phyloP scores from a whole-genome alignment of 2,797 vertebrate genomes.

The Passerculus sandwichensis region DNA sequence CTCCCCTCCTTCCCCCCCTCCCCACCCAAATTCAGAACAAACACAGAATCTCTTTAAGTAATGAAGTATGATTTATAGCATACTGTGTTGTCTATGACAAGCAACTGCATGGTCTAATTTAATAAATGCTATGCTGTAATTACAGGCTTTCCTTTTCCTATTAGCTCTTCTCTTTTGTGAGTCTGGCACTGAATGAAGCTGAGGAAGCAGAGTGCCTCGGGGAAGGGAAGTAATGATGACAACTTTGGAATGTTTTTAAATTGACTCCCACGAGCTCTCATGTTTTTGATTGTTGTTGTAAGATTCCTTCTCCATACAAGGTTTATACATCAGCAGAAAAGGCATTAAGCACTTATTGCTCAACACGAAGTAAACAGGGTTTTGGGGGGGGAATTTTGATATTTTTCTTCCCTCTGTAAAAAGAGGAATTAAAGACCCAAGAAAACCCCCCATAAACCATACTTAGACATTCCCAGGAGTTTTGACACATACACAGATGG shows the following conservation, averaged over 20 bases:
- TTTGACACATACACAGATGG: neutral
- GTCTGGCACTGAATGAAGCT: neutral
- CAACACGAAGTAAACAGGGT: neutral
- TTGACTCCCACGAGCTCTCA: neutral
- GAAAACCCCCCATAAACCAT: neutral
- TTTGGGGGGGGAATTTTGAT: too few species aligned
- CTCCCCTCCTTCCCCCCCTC: neutral
- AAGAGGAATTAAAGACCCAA: neutral
- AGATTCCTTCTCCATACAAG: neutral
- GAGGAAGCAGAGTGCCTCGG: neutral
- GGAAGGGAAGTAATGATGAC: constrained; percentile 3
- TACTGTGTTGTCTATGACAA: neutral
- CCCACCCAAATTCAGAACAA: neutral
- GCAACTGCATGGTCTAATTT: neutral
- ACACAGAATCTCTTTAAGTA: neutral
- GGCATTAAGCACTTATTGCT: neutral
- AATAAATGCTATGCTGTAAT: neutral
- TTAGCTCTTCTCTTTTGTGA: neutral
- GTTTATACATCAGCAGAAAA: neutral
- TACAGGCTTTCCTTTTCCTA: neutral
- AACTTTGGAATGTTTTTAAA: constrained; percentile 5
- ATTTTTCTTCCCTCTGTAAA: neutral
- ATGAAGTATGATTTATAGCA: neutral
- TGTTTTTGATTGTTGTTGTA: neutral
- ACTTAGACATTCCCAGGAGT: neutral